Base-by-base conservation (phyloP, 2,113 vertebrate genomes). In the Tinamus guttatus region DNA sequence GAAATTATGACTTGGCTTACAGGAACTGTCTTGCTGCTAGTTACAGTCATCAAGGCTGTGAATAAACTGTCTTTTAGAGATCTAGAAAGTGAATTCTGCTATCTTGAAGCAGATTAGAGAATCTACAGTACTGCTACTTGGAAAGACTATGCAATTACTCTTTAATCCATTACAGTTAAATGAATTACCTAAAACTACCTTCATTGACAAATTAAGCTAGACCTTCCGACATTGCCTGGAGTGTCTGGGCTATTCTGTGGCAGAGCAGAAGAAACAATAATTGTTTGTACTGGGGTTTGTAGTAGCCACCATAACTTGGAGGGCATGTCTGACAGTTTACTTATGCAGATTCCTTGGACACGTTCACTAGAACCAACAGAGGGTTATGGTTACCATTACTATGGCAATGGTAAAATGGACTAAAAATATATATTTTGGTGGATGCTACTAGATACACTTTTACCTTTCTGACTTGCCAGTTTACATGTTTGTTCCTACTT, bases 101-200 rank as follows among this genome's bases (percentile, higher is more conserved):
- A 22, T 85, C 28, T 65, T 90, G 45, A 28, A 84, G 36, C 36
- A 43, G 51, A 36, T 62, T 32, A 82, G 38, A 74, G 59, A 13
- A 77, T 87, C 49, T 93, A 63, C 28, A 81, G 64, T 27, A 30
- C 64, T 81, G 63, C 74, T 95, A 52, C 67, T 43, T 58, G 59
- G 71, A 83, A 76, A 80, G 63, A 76, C 85, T 11, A 30, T 45
- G 13, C 63, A 49, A 93, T 30, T 82, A 30, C 28, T 82, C 75
- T 59, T 43, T 89, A 93, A 80, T 90, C 82, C n/a, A 74, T 95
- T 94, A 74, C 59, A 90, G 75, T 80, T 91, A 87, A 87, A 40
- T 5, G 40, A 91, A 70, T 87, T 93, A 90, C 47, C 71, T 81
- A 49, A 87, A 93, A 62, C 40, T 65, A 43, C 41, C 19, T 79